These are phyloP conservation scores for Xiphydria camelus DNA, from an alignment of 2,888 invertebrate species.

Conservation along the genomic window DNA sequence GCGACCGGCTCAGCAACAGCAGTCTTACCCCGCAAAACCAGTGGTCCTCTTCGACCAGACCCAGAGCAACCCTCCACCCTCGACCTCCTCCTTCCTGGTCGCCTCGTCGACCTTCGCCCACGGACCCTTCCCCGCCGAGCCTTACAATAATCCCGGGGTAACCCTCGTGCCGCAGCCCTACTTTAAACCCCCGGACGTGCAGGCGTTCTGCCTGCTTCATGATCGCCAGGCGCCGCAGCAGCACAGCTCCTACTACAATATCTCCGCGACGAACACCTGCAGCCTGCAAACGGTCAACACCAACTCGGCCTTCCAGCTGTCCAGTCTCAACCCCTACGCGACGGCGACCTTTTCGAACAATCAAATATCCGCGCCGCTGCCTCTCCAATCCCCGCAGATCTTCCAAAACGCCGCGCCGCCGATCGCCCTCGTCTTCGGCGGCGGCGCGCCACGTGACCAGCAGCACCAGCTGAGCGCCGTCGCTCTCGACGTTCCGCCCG, in stretches of 20 bases:
- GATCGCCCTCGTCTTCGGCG: slow-evolving; percentile 18
- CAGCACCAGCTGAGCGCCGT: slow-evolving; percentile 21
- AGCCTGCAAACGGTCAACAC: slow-evolving; percentile 36
- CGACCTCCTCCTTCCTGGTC: slow-evolving; percentile 34
- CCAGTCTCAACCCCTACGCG: slow-evolving; percentile 31
- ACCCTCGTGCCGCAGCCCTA: slow-evolving; percentile 41
- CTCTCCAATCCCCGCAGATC: slow-evolving; percentile 28
- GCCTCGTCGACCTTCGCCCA: slow-evolving; percentile 40
- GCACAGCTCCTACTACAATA: slow-evolving; percentile 36
- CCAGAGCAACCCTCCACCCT: slow-evolving; percentile 20
- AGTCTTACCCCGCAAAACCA: slow-evolving; percentile 38
- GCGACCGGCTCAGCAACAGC: slow-evolving; percentile 20
- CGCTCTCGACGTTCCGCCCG: no score
- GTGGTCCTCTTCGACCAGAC: slow-evolving; percentile 40
- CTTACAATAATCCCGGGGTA: slow-evolving; percentile 36
- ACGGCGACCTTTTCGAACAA: slow-evolving; percentile 26
- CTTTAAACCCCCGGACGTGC: slow-evolving; percentile 43
- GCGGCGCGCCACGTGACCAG: slow-evolving; percentile 22
- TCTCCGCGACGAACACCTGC: slow-evolving; percentile 33
- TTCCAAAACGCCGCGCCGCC: slow-evolving; percentile 32
- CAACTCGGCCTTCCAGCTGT: slow-evolving; percentile 33
- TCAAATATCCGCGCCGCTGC: slow-evolving; percentile 24
- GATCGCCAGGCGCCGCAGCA: slow-evolving; percentile 28
- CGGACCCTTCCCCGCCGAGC: slow-evolving; percentile 36
- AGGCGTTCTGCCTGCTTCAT: slow-evolving; percentile 39